phyloP scores from a whole-genome alignment of 37 sponge, comb jelly and placozoan species.

The Trichoplax adhaerens region DNA sequence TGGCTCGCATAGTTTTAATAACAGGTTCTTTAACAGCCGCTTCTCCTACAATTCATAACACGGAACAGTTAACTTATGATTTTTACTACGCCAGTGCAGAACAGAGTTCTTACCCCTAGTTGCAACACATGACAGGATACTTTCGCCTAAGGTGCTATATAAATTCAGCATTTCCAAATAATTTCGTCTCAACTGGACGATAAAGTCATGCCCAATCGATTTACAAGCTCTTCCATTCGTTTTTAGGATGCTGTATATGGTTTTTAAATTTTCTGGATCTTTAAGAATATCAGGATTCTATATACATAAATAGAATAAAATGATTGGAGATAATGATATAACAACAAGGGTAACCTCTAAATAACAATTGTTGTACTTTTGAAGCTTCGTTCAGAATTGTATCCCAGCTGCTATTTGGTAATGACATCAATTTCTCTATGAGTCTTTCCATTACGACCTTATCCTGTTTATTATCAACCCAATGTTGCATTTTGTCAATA shows the following conservation, averaged over 20 bases:
- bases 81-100: not conserved
- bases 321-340: not conserved
- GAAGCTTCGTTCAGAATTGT: slow-evolving; percentile 60
- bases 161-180: slow-evolving; percentile 98
- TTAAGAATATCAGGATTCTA: slow-evolving; percentile 58
- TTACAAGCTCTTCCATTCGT: slow-evolving; percentile 83
- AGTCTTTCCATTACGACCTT: slow-evolving; percentile 55
- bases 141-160: slow-evolving; percentile 90
- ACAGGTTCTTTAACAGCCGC: slow-evolving; percentile 77
- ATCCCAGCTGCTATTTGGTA: slow-evolving; percentile 85
- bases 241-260: slow-evolving; percentile 88
- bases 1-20: slow-evolving; percentile 66
- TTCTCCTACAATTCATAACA: slow-evolving; percentile 38
- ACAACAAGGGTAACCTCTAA: not conserved
- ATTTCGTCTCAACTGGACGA: slow-evolving; percentile 73
- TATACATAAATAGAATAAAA: not conserved
- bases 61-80: slow-evolving; percentile 5
- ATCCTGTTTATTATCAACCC: slow-evolving; percentile 30
- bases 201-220: slow-evolving; percentile 92
- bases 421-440: slow-evolving; percentile 89
- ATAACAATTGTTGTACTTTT: slow-evolving; percentile 7
- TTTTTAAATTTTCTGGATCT: slow-evolving; percentile 70
- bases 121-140: slow-evolving; percentile 59
- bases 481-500: not conserved
- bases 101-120: slow-evolving; percentile 25